Percentiles rank a stretch among this genome's conserved stretches.
Evolutionary conservation across 2,113 vertebrate species (phyloP).

Genomic region (Nesogale talazaci): DNA sequence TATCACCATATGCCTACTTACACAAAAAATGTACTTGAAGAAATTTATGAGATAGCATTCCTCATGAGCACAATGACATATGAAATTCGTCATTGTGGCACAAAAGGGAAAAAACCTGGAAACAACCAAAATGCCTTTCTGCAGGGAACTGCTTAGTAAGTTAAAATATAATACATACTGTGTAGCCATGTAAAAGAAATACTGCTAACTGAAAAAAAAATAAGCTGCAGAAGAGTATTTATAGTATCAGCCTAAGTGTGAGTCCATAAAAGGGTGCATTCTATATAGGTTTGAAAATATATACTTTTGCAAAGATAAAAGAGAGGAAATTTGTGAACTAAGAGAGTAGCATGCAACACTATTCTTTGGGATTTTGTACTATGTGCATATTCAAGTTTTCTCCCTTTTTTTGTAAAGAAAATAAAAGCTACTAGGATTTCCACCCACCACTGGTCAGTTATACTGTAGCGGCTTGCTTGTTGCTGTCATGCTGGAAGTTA

Average conservation of each 20-base stretch:
- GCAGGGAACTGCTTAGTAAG: neutral
- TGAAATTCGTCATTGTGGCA: neutral
- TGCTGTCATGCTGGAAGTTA: neutral
- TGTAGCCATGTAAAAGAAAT: neutral
- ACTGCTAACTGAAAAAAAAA: neutral
- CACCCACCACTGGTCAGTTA: neutral
- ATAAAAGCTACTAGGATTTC: neutral
- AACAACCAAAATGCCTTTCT: neutral
- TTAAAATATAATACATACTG: too few relatives aligned
- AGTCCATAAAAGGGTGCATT: neutral
- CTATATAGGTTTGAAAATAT: neutral
- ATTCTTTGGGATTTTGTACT: neutral
- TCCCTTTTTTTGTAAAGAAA: neutral
- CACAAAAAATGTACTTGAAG: neutral
- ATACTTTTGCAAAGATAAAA: neutral
- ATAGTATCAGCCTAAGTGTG: neutral
- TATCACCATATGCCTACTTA: neutral
- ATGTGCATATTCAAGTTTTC: neutral
- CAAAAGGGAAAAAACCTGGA: neutral
- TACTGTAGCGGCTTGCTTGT: neutral
- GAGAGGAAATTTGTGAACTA: neutral
- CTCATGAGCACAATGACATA: neutral
- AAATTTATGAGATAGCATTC: neutral
- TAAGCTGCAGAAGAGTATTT: neutral
- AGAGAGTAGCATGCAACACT: neutral